Percentiles rank a stretch among this genome's conserved stretches.
Conservation (phyloP, 2,113 vertebrate species). For the Gymnogyps californianus region DNA sequence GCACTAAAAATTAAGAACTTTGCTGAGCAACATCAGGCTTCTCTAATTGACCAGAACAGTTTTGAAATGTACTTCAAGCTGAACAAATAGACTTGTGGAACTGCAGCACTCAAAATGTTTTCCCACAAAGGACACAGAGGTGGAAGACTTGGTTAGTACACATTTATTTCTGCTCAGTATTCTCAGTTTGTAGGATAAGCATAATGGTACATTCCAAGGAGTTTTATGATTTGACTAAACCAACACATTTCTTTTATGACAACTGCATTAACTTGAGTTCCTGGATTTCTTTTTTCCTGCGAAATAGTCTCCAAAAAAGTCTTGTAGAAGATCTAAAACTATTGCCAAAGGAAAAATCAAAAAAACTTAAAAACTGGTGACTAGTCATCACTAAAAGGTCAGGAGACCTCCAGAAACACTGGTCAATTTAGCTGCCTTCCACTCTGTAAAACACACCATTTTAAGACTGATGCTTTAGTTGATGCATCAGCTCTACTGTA, state of each 20-base stretch:
- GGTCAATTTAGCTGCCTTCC: neutral
- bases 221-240: neutral
- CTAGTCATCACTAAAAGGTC: neutral
- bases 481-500: neutral
- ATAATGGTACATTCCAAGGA: neutral
- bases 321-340: neutral
- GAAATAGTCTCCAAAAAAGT: neutral
- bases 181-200: neutral
- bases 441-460: neutral
- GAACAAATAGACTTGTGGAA: neutral
- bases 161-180: neutral
- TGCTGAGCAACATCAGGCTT: neutral
- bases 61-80: neutral
- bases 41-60: constrained; percentile 8
- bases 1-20: neutral
- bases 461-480: neutral
- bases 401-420: neutral
- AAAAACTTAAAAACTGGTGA: neutral
- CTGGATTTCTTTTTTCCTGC: neutral
- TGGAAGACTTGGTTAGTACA: neutral
- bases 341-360: neutral
- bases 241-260: neutral
- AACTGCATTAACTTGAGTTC: neutral
- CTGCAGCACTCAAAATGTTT: neutral
- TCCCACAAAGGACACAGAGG: neutral